Conservation (phyloP, 2,888 invertebrate species). For the Andrena trimmerana region DNA sequence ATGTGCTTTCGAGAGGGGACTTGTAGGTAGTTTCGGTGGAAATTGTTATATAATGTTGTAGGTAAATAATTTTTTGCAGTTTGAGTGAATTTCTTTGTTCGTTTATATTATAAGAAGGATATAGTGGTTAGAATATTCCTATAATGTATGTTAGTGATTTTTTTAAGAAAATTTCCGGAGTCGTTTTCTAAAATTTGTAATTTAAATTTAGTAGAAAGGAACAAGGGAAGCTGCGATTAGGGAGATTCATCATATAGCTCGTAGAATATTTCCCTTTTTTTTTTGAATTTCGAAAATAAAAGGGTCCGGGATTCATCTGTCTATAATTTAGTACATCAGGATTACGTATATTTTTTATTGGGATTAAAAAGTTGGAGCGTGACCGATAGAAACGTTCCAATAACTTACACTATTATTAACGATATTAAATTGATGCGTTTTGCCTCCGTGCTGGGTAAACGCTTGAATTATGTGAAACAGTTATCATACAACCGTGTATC, state of each 20-base stretch:
- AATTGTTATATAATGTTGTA: neutral
- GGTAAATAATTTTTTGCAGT: neutral
- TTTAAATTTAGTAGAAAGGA: neutral
- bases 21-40: neutral
- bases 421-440: neutral
- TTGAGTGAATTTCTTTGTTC: neutral
- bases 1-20: neutral
- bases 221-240: neutral
- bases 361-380: constrained; percentile 24
- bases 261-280: neutral
- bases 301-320: neutral
- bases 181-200: neutral
- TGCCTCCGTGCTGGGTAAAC: neutral
- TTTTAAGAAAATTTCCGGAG: neutral
- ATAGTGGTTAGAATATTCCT: too few species aligned
- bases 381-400: constrained; percentile 10
- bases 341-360: constrained; percentile 27
- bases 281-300: neutral
- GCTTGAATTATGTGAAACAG: neutral
- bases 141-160: neutral
- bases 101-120: too few species aligned
- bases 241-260: neutral
- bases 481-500: neutral
- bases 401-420: constrained; percentile 7
- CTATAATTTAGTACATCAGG: constrained; percentile 29